Conservation (phyloP, 2,888 invertebrate genomes). For the Stenodera caucasica region DNA sequence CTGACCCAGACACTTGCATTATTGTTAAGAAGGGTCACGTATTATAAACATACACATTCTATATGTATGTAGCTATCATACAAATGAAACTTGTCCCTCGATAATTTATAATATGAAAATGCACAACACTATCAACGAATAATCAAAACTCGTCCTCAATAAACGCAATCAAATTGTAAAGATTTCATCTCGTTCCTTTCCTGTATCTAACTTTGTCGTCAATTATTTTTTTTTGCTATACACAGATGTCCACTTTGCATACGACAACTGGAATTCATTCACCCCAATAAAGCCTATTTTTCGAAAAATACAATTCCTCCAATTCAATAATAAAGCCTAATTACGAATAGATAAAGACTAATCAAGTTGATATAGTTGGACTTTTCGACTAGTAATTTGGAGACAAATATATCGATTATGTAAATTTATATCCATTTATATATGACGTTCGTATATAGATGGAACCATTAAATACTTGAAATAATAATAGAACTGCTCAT, state of each 20-base stretch:
- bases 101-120: background rate
- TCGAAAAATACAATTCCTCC: no score
- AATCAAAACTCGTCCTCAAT: slow-evolving; percentile 1
- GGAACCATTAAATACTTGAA: no score
- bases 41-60: slow-evolving; percentile 27
- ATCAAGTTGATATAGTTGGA: no score
- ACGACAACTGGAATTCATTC: background rate
- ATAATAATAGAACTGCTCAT: no score
- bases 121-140: background rate
- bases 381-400: no score
- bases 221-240: background rate
- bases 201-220: background rate
- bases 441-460: no score
- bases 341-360: background rate
- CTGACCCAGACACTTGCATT: slow-evolving; percentile 38
- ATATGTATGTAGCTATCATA: background rate
- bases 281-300: no score
- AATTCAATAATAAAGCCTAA: background rate
- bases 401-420: background rate
- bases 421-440: background rate
- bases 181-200: background rate
- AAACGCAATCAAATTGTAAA: background rate
- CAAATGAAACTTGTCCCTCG: slow-evolving; percentile 2
- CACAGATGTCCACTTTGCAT: background rate
- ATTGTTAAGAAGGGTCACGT: slow-evolving; percentile 37